These are phyloP conservation scores for Glaucomys volans DNA, from an alignment of 2,113 vertebrate species.

Conservation along the genomic window DNA sequence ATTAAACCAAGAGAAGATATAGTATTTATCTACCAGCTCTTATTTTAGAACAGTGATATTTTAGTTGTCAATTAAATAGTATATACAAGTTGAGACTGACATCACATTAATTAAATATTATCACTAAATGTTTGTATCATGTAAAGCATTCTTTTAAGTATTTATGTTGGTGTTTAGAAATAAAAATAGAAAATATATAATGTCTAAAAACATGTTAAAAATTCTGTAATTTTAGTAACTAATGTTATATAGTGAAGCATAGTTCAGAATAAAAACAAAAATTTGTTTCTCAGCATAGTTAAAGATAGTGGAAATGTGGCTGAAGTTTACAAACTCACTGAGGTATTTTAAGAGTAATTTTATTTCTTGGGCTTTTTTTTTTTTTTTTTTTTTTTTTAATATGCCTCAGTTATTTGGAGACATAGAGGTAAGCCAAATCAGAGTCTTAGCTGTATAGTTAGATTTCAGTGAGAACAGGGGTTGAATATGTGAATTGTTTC, in stretches of 20 bases:
- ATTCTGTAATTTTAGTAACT: not conserved
- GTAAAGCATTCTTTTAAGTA: not conserved
- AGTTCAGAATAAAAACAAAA: slow-evolving; percentile 27
- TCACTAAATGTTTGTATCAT: not conserved
- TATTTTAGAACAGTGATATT: slow-evolving; percentile 7
- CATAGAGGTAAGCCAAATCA: slow-evolving; percentile 83
- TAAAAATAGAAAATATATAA: not conserved
- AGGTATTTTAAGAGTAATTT: slow-evolving; percentile 59
- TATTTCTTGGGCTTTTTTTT: slow-evolving; percentile 76
- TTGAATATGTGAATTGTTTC: slow-evolving; percentile 29
- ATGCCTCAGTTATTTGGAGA: slow-evolving; percentile 86
- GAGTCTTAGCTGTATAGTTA: slow-evolving; percentile 17
- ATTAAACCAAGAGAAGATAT: not conserved
- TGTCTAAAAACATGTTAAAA: not conserved
- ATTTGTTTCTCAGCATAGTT: not conserved
- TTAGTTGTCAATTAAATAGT: not conserved
- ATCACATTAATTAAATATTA: not conserved
- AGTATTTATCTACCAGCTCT: not conserved
- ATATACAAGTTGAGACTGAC: not conserved
- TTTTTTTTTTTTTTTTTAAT: slow-evolving; percentile 75
- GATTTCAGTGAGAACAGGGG: not conserved
- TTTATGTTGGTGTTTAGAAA: not conserved
- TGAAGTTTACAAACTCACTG: slow-evolving; percentile 38
- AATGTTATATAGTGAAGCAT: not conserved
- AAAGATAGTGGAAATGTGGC: slow-evolving; percentile 50